A percentile compares a stretch with the other conserved stretches of the same genome.
phyloP scores from a whole-genome alignment of 1,140 invertebrate genomes.

The Triops cancriformis region DNA sequence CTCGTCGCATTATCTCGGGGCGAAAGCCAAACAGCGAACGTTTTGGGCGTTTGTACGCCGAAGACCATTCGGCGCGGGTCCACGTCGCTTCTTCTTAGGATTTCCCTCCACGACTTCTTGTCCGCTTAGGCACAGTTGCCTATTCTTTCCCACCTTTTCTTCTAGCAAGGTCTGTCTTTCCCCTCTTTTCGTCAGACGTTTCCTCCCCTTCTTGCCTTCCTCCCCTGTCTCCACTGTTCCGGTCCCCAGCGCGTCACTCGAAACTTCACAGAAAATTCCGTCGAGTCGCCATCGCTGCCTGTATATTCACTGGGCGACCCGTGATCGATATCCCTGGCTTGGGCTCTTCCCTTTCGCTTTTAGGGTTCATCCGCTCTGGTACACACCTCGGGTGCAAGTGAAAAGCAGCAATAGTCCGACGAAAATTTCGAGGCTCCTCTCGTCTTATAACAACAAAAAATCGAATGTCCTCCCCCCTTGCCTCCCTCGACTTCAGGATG shows the following conservation, averaged over 20 bases:
- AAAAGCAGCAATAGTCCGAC: background rate
- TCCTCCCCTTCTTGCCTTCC: background rate
- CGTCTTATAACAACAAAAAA: background rate
- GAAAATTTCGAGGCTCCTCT: background rate
- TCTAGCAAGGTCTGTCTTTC: background rate
- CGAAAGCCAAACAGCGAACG: background rate
- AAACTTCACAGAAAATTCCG: background rate
- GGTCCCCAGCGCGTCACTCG: background rate
- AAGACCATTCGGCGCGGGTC: constrained; percentile 5
- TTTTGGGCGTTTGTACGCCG: background rate
- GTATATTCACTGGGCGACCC: background rate
- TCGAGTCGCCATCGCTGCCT: background rate
- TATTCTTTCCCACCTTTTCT: background rate
- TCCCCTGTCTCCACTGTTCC: background rate
- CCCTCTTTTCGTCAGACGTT: background rate
- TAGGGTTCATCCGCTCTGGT: background rate
- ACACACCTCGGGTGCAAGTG: background rate
- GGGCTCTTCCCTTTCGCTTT: background rate
- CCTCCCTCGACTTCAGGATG: too few relatives aligned
- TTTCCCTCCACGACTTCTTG: background rate
- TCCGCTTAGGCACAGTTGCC: background rate
- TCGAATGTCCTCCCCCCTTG: too few relatives aligned
- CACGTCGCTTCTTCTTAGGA: constrained; percentile 11
- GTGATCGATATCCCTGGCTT: background rate
- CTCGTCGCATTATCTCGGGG: background rate